phyloP scores from a whole-genome alignment of 2,113 vertebrate genomes.

The Pionites leucogaster region DNA sequence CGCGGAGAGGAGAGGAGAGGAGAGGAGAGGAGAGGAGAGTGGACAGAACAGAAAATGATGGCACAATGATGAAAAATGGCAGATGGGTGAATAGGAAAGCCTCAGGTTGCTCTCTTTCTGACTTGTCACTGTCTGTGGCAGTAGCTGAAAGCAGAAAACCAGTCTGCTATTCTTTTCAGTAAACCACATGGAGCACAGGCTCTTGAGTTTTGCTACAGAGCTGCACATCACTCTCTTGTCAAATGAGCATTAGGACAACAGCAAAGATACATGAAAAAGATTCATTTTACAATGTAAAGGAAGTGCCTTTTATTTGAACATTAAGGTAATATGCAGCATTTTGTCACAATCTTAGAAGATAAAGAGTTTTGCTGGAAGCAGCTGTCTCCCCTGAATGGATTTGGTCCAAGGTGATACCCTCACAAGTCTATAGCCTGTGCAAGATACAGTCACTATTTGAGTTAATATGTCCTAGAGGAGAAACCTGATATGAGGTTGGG shows the following conservation, averaged over 20 bases:
- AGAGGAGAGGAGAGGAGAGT: no score
- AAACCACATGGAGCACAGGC: background rate
- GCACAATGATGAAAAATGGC: background rate
- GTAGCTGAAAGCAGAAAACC: background rate
- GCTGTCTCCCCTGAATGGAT: background rate
- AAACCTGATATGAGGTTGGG: background rate
- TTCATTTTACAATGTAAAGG: background rate
- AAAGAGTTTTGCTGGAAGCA: background rate
- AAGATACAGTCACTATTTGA: background rate
- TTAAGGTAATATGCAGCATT: background rate
- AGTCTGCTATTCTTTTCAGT: background rate
- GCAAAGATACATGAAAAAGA: background rate
- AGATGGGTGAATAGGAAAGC: background rate
- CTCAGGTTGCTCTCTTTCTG: background rate
- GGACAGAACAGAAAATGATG: background rate
- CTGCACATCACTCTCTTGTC: background rate
- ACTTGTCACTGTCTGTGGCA: background rate
- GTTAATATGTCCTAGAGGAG: background rate
- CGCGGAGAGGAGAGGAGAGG: background rate
- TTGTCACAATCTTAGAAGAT: background rate
- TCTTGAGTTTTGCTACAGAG: background rate
- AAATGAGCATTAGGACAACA: background rate
- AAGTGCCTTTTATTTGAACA: background rate
- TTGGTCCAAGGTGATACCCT: background rate
- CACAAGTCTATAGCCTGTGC: background rate